Evolutionary conservation across 2,113 vertebrate species (phyloP).

Genomic region (Montifringilla adamsi): DNA sequence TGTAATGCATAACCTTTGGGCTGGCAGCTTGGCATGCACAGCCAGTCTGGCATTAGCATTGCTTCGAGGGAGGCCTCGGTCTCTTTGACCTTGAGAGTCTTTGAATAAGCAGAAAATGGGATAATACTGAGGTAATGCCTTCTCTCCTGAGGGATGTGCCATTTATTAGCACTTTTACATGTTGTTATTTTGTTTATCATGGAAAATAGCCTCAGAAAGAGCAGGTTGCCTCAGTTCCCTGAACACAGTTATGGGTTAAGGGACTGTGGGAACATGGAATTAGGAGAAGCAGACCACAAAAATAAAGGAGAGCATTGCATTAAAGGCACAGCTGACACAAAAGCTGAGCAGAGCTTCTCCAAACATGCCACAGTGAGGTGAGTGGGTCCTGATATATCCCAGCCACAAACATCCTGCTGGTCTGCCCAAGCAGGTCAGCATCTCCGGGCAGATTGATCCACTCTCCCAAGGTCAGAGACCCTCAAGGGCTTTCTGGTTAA

Average conservation of each 20-base stretch:
- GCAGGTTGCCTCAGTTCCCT: neutral
- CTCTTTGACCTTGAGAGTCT: constrained; percentile 25
- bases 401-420: neutral
- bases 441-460: accelerated
- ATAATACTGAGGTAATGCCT: neutral
- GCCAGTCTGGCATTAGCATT: neutral
- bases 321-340: neutral
- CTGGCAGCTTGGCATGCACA: neutral
- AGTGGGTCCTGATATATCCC: neutral
- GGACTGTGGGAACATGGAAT: neutral
- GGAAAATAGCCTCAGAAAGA: constrained; percentile 22
- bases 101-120: constrained; percentile 16
- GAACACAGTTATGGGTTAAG: neutral
- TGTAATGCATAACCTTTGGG: neutral
- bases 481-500: neutral
- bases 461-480: neutral
- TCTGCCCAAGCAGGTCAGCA: neutral
- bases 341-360: neutral
- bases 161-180: neutral
- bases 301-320: neutral
- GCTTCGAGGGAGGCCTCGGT: neutral
- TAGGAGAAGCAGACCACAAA: neutral
- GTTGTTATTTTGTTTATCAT: constrained; percentile 21
- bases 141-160: neutral
- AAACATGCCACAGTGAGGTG: accelerated